Evolutionary conservation across 1,140 invertebrate species (phyloP).

Genomic region (Ostrea edulis): DNA sequence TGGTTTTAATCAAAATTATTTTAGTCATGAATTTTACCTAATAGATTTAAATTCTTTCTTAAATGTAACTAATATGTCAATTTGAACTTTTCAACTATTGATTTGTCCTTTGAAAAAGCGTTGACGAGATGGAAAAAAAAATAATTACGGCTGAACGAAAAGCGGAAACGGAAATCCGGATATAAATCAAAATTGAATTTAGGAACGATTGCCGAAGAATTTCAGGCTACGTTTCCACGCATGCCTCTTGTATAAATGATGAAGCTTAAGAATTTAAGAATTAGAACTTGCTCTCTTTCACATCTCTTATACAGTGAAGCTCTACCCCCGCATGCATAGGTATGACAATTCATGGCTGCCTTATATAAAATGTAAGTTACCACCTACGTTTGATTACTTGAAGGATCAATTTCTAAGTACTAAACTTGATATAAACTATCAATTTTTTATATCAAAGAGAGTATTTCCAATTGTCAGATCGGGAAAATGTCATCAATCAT

Average conservation of each 20-base stretch:
- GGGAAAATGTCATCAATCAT: not conserved
- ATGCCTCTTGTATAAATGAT: not conserved
- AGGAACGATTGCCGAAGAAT: not conserved
- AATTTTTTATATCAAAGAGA: not conserved
- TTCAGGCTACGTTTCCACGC: not conserved
- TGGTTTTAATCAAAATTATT: not conserved
- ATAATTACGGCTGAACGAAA: not conserved
- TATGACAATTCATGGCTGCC: too few relatives aligned
- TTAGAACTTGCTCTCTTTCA: not conserved
- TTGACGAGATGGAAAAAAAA: not conserved
- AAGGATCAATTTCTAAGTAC: too few relatives aligned
- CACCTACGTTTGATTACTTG: too few relatives aligned
- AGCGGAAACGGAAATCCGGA: conserved; percentile 12
- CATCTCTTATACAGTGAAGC: too few relatives aligned
- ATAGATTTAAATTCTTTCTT: not conserved
- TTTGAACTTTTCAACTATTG: not conserved
- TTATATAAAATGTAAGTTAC: too few relatives aligned
- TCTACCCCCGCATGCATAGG: too few relatives aligned
- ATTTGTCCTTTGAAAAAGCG: not conserved
- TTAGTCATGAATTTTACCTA: not conserved
- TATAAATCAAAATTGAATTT: conserved; percentile 7
- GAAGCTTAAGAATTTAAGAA: not conserved
- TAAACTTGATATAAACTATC: not conserved
- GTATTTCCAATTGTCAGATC: not conserved
- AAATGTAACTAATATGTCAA: not conserved